Percentiles rank a stretch among this genome's conserved stretches.
phyloP scores from a whole-genome alignment of 2,113 vertebrate genomes.

The Paralichthys olivaceus region DNA sequence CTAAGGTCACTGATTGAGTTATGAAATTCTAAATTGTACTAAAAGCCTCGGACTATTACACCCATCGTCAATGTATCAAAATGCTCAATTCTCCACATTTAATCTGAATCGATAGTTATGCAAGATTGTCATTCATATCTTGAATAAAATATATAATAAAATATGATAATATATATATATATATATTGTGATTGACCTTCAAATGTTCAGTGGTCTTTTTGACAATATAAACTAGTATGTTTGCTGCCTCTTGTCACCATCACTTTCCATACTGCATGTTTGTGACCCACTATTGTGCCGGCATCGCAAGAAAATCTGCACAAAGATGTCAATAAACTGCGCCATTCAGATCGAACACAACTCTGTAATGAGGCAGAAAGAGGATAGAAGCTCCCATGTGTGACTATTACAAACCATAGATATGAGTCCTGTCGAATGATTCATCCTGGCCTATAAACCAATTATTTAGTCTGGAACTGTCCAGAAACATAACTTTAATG shows the following conservation, averaged over 20 bases:
- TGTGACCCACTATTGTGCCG: neutral
- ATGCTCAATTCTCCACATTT: neutral
- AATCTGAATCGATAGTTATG: neutral
- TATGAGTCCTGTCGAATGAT: conserved; percentile 52
- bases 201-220: too few relatives aligned
- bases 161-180: too few relatives aligned
- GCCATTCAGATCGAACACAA: neutral
- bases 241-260: neutral
- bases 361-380: conserved; percentile 11
- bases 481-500: conserved; percentile 61
- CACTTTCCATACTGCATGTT: neutral
- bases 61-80: neutral
- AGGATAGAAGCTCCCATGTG: conserved; percentile 29
- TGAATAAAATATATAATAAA: too few relatives aligned
- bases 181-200: too few relatives aligned
- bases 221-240: neutral
- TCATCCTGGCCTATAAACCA: conserved; percentile 37
- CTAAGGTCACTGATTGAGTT: conserved; percentile 30
- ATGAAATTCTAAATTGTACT: neutral
- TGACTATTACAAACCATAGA: conserved; percentile 23
- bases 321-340: conserved; percentile 13
- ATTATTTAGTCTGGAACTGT: conserved; percentile 52
- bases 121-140: neutral
- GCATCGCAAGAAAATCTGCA: conserved; percentile 7
- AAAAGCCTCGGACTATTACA: neutral